These are phyloP conservation scores for Schizaphis graminum DNA, from an alignment of 2,888 invertebrate species.

Conservation along the genomic window DNA sequence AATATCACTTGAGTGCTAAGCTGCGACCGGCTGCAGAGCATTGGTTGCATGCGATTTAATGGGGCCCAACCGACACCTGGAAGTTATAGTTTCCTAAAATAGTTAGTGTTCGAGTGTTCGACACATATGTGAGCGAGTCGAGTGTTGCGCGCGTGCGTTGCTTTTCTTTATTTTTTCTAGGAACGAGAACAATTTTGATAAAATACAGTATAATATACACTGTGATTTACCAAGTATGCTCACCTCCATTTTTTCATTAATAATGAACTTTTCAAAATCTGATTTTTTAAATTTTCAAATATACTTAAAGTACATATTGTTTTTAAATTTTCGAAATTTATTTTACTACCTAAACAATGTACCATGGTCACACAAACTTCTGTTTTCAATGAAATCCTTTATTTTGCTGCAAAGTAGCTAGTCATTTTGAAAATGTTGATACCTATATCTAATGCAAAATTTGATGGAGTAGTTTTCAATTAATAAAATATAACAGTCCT, in stretches of 20 bases:
- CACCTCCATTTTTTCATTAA: not conserved
- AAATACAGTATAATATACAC: not conserved
- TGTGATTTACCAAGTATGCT: not conserved
- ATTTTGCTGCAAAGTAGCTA: not conserved
- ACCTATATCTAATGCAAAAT: not conserved
- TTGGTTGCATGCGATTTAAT: not conserved
- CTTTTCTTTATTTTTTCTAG: not conserved
- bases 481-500: not conserved
- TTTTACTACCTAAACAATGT: not conserved
- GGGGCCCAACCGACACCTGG: conserved; percentile 28
- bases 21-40: not conserved
- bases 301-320: not conserved
- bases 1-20: not conserved
- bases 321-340: not conserved
- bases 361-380: not conserved
- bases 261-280: not conserved
- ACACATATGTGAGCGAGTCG: not conserved
- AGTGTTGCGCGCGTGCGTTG: not conserved
- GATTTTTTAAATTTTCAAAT: not conserved
- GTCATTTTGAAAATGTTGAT: not conserved
- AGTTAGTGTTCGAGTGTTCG: not conserved
- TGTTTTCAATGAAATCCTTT: not conserved
- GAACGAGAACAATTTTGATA: not conserved
- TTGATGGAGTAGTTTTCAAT: not conserved
- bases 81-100: conserved; percentile 27